These are phyloP conservation scores for Atrina japonica DNA, from an alignment of 2,888 invertebrate genomes.

Conservation along the genomic window DNA sequence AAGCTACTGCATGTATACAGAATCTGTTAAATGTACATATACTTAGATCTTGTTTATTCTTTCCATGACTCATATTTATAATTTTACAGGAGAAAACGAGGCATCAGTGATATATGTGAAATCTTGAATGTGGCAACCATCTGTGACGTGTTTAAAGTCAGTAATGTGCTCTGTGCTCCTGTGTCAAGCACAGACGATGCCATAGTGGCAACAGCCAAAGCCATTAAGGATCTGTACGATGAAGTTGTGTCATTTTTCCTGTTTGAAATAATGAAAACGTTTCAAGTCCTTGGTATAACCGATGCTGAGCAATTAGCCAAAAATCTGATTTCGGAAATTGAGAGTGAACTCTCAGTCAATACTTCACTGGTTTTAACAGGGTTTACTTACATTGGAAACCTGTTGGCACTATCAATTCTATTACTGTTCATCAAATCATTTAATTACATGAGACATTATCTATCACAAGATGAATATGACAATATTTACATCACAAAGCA, in stretches of 20 bases:
- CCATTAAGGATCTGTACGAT: constrained; percentile 22
- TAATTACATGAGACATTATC: constrained; percentile 61
- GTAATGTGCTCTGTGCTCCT: constrained; percentile 22
- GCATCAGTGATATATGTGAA: constrained; percentile 18
- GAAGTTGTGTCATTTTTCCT: constrained; percentile 41
- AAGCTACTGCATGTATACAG: too few species aligned
- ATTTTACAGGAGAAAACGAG: constrained; percentile 6
- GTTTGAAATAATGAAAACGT: constrained; percentile 43
- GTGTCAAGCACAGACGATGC: constrained; percentile 10
- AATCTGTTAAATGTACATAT: too few species aligned
- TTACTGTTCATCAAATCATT: constrained; percentile 53
- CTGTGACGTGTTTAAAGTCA: constrained; percentile 21
- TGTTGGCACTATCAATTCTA: constrained; percentile 49
- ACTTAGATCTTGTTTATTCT: too few species aligned
- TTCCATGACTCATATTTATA: not conserved
- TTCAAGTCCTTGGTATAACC: constrained; percentile 27
- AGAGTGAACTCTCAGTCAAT: constrained; percentile 42
- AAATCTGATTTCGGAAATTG: constrained; percentile 47
- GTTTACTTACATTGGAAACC: constrained; percentile 37
- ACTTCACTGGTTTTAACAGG: constrained; percentile 36
- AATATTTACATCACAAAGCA: constrained; percentile 69
- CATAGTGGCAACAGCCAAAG: constrained; percentile 13
- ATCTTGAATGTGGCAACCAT: constrained; percentile 15
- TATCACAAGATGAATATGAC: constrained; percentile 68
- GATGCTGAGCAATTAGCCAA: constrained; percentile 44